A percentile compares a stretch with the other conserved stretches of the same genome.
phyloP scores from a whole-genome alignment of 2,888 invertebrate species.

The Caenorhabditis sp. region DNA sequence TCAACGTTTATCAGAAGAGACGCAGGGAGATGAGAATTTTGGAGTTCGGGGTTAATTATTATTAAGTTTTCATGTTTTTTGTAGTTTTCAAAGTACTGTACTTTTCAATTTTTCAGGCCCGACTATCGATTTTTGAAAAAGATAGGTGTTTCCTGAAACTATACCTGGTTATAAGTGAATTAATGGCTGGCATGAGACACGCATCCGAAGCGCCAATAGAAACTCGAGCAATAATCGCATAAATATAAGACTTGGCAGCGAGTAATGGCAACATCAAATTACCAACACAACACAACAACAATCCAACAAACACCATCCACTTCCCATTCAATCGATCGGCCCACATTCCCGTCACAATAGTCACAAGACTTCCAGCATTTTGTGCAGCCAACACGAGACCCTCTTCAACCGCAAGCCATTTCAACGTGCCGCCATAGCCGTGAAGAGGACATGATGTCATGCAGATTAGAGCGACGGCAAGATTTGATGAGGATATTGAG shows the following conservation, averaged over 20 bases:
- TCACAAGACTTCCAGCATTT: slow-evolving; percentile 65
- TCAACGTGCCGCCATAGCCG: slow-evolving; percentile 53
- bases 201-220: slow-evolving; percentile 68
- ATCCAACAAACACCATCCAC: slow-evolving; percentile 62
- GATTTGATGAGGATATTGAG: slow-evolving; percentile 64
- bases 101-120: no score
- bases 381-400: slow-evolving; percentile 67
- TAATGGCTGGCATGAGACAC: slow-evolving; percentile 65
- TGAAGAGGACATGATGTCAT: slow-evolving; percentile 69
- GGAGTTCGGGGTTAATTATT: neutral
- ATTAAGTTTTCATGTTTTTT: neutral
- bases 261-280: slow-evolving; percentile 61
- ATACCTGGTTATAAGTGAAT: slow-evolving; percentile 61
- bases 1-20: no score
- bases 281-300: slow-evolving; percentile 60
- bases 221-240: slow-evolving; percentile 59
- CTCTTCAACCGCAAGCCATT: slow-evolving; percentile 47
- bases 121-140: no score
- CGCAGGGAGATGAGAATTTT: no score
- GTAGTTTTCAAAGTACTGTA: neutral
- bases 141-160: neutral
- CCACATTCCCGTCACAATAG: slow-evolving; percentile 65
- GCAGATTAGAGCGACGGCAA: slow-evolving; percentile 68
- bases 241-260: slow-evolving; percentile 59
- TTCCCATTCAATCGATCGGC: slow-evolving; percentile 67